Base-by-base conservation (phyloP, 2,888 invertebrate species). In the Brachyptera putata region DNA sequence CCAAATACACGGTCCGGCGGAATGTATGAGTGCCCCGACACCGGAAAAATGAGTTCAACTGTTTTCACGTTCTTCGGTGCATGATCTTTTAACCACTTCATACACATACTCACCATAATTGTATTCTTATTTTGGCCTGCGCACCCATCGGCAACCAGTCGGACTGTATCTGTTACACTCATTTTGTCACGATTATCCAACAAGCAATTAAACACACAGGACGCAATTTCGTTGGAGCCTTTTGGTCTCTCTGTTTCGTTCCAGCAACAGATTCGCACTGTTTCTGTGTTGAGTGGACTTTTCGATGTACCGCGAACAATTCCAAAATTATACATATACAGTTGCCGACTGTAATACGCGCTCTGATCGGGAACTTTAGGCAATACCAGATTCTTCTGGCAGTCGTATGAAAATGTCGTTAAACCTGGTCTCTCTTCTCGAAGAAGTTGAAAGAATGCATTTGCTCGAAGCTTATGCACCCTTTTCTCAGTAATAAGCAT, bases 101-200 rank as follows among this genome's bases (percentile, higher is more conserved):
- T 53, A 41, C 60, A 65, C 67, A 70, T 68, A 30, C 62, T 66
- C 25, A 68, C 37, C 61, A 70, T 61, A 7, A 62, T 67, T 3
- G 66, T 62, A 63, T 70, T 70, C 60, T 69, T 70, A 58, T 69
- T 71, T 63, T 71, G 69, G 16, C 70, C 69, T 22, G 63, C 68
- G 58, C 70, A 71, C 26, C 68, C 70, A 64, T 71, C 71, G 22
- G 69, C 65, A 30, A 69, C 61, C 25, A 72, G 63, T 21, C 68
- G 66, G 56, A 71, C 59, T 1, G 43, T 61, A 36, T 46, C 50
- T n/a, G 24, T 14, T 5, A 25, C 39, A 14, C 22, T n/a, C 49
- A 61, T 16, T 16, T 49, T 22, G 16, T 30, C 39, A 18, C 16
- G 14, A 9, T 22, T 22, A 3, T 21, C 13, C n/a, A 18, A 37